These are phyloP conservation scores for Chesias legatella DNA, from an alignment of 2,888 invertebrate species.

Conservation along the genomic window DNA sequence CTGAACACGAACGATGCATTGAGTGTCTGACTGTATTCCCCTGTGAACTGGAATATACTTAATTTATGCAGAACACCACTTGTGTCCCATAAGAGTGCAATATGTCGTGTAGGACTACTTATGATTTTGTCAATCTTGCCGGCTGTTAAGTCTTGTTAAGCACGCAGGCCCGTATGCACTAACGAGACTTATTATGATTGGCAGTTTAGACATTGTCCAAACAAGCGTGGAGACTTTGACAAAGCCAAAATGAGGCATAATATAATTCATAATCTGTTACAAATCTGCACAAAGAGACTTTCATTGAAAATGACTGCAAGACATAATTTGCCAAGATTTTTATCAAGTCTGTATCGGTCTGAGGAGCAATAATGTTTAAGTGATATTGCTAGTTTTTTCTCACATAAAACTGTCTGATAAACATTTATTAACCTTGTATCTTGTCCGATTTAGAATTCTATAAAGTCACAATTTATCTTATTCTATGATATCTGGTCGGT, in stretches of 20 bases:
- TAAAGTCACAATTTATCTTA: conserved; percentile 5
- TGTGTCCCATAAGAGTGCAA: conserved; percentile 24
- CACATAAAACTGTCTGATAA: too few relatives aligned
- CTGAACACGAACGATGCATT: conserved; percentile 22
- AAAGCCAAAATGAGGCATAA: conserved; percentile 1
- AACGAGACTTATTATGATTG: conserved; percentile 59
- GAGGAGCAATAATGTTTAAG: too few relatives aligned
- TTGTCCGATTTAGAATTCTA: neutral
- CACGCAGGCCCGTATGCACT: conserved; percentile 35
- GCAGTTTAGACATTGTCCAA: conserved; percentile 49
- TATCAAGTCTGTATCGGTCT: too few relatives aligned
- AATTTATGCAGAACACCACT: conserved; percentile 18
- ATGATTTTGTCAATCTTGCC: conserved; percentile 33
- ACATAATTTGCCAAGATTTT: too few relatives aligned
- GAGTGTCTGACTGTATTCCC: conserved; percentile 25
- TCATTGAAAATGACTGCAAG: too few relatives aligned
- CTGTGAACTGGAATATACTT: conserved; percentile 24
- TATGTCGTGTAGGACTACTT: conserved; percentile 22
- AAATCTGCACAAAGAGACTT: too few relatives aligned
- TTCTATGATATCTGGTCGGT: conserved; percentile 30
- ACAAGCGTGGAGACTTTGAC: conserved; percentile 24
- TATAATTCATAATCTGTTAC: too few relatives aligned
- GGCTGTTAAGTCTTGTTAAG: conserved; percentile 31
- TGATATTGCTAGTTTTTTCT: too few relatives aligned
- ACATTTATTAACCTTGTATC: too few relatives aligned